These are phyloP conservation scores for Urosaurus nigricauda DNA, from an alignment of 2,797 vertebrate species.

Conservation along the genomic window DNA sequence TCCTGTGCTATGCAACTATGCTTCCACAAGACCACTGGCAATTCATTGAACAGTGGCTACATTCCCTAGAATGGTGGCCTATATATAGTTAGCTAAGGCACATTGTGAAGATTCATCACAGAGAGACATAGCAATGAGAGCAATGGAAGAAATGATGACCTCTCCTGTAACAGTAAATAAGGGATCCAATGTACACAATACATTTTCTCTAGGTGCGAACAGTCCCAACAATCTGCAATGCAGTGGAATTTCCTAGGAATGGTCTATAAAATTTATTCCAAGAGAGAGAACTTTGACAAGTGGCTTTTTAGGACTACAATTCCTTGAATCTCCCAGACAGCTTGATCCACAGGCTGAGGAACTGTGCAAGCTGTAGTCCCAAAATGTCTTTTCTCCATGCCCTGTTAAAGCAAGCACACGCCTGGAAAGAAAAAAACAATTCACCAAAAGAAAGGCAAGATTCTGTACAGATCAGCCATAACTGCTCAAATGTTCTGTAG, in stretches of 20 bases:
- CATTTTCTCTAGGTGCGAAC: neutral
- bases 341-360: too few relatives aligned
- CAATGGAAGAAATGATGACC: neutral
- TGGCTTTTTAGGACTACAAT: too few relatives aligned
- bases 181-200: neutral
- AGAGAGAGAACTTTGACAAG: too few relatives aligned
- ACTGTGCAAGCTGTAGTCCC: too few relatives aligned
- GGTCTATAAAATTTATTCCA: too few relatives aligned
- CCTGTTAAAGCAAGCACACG: neutral
- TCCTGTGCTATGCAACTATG: neutral
- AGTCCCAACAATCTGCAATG: neutral
- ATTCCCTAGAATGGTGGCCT: neutral
- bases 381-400: too few relatives aligned
- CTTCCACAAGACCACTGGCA: neutral
- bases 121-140: neutral
- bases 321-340: too few relatives aligned
- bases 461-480: neutral
- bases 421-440: neutral
- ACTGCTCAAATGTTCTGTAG: neutral
- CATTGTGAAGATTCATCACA: neutral
- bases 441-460: neutral
- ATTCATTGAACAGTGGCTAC: neutral
- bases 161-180: neutral
- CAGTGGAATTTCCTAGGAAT: neutral
- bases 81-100: too few relatives aligned